Evolutionary conservation across 2,113 vertebrate species (phyloP), one percentile per base, ranked within the genome.

Genomic region (Periophthalmus modestus): DNA sequence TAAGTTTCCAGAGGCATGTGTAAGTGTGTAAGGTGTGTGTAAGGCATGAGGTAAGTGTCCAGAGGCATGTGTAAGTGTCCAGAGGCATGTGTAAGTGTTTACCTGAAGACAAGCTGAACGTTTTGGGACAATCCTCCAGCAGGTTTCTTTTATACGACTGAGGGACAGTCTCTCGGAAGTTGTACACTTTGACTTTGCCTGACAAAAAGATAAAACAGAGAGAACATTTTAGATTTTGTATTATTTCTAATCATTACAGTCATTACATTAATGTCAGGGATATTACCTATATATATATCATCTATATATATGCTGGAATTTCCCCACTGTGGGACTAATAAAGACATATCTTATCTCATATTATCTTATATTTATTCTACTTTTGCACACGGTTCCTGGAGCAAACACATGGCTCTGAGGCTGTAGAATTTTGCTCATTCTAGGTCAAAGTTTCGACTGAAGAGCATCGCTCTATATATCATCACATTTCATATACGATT

Each of bases 111-210:
- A 89, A 0, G 0, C 0, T 2, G 0, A 74, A 2, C 0, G 0
- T 0, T 7, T 0, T 0, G 0, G 12, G 2, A 48, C 97, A 98
- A 3, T 69, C 66, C 0, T 82, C 54, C 66, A 95, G 2, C 47
- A 98, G 78, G 15, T 78, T 0, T 0, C 0, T 10, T 0, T 23
- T 54, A n/a, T 87, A 54, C 0, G 0, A 58, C 62, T 2, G 52
- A 0, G 97, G 97, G n/a, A 89, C 95, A 0, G 91, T 96, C 84
- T 99, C 98, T 0, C 98, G 93, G 71, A 96, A 96, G 0, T 95
- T 98, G 89, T 95, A 97, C 76, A 98, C 89, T 72, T 93, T 94
- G 0, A 95, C 93, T 0, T 89, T 47, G 5, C 95, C 97, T 99
- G 48, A 57, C 58, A 79, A 69, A 18, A 85, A 77, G 23, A 61